phyloP scores from a whole-genome alignment of 2,888 invertebrate genomes.

The Ommatoiulus sabulosus region DNA sequence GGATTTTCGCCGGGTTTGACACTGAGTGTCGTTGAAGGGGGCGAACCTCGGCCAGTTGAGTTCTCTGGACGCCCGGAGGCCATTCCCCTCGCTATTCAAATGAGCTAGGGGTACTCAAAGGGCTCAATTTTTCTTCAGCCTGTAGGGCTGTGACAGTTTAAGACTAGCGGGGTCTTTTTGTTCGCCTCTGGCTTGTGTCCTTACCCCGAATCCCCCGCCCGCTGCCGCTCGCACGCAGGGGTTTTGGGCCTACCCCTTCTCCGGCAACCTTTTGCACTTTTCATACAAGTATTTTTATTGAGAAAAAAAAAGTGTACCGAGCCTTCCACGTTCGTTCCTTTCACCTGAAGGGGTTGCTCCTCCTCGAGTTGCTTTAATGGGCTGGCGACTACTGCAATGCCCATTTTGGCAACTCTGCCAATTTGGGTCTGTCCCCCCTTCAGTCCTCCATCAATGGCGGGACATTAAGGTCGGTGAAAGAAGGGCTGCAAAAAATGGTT shows the following conservation, averaged over 20 bases:
- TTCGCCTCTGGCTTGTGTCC: conserved; percentile 3
- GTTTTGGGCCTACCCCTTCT: conserved; percentile 42
- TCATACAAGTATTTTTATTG: conserved; percentile 45
- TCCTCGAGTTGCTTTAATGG: conserved; percentile 39
- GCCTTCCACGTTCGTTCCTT: not conserved
- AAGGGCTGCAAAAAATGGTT: conserved; percentile 6
- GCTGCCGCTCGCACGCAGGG: conserved; percentile 32
- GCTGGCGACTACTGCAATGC: conserved; percentile 14
- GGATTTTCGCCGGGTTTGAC: conserved; percentile 1
- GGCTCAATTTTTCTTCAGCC: conserved; percentile 51
- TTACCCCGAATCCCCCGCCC: not conserved
- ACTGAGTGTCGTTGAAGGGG: conserved; percentile 30
- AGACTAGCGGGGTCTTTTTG: conserved; percentile 48
- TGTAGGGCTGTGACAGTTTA: conserved; percentile 50
- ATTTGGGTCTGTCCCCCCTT: conserved; percentile 39
- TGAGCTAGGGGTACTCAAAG: conserved; percentile 48
- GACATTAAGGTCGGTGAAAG: conserved; percentile 17
- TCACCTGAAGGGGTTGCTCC: conserved; percentile 46
- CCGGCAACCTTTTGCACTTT: conserved; percentile 49
- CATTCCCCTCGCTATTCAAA: conserved; percentile 49
- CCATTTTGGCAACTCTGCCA: conserved; percentile 42
- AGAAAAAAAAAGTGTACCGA: conserved; percentile 14
- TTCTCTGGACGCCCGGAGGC: conserved; percentile 11
- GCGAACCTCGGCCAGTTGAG: not conserved
- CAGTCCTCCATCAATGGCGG: conserved; percentile 34